Percentiles rank a stretch among this genome's conserved stretches.
phyloP scores from a whole-genome alignment of 2,888 invertebrate genomes.

The Platyscelio sp. region DNA sequence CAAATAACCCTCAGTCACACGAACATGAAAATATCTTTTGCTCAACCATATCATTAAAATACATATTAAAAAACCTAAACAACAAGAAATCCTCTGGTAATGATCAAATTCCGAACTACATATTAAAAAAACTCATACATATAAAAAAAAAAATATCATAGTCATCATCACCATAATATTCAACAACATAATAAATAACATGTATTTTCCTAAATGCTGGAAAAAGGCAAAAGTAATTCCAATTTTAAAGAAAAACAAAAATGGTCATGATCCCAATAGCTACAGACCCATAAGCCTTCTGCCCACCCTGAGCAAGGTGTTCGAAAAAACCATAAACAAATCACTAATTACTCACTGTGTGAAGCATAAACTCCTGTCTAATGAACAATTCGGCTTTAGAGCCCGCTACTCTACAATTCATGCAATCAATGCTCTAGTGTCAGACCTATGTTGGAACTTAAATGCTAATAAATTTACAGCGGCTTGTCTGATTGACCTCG shows the following conservation, averaged over 20 bases:
- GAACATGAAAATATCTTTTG: slow-evolving; percentile 12
- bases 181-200: slow-evolving; percentile 60
- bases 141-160: no score
- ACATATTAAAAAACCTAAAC: slow-evolving; percentile 9
- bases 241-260: slow-evolving; percentile 50
- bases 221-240: slow-evolving; percentile 54
- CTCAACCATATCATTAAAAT: background rate
- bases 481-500: slow-evolving; percentile 42
- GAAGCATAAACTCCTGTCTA: slow-evolving; percentile 45
- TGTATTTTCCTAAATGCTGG: slow-evolving; percentile 58
- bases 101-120: slow-evolving; percentile 44
- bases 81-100: slow-evolving; percentile 46
- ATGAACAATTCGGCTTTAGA: slow-evolving; percentile 68
- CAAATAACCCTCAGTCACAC: no score
- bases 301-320: slow-evolving; percentile 45
- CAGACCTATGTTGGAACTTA: background rate
- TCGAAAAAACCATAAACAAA: slow-evolving; percentile 8
- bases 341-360: slow-evolving; percentile 21
- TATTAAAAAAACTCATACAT: slow-evolving; percentile 46
- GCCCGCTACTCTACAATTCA: slow-evolving; percentile 61
- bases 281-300: slow-evolving; percentile 70
- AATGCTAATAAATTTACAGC: background rate
- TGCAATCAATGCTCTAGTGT: slow-evolving; percentile 50
- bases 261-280: background rate
- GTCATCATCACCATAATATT: slow-evolving; percentile 53